Evolutionary conservation across 2,797 vertebrate genomes (phyloP).

Genomic region (Syndactyla subalaris): DNA sequence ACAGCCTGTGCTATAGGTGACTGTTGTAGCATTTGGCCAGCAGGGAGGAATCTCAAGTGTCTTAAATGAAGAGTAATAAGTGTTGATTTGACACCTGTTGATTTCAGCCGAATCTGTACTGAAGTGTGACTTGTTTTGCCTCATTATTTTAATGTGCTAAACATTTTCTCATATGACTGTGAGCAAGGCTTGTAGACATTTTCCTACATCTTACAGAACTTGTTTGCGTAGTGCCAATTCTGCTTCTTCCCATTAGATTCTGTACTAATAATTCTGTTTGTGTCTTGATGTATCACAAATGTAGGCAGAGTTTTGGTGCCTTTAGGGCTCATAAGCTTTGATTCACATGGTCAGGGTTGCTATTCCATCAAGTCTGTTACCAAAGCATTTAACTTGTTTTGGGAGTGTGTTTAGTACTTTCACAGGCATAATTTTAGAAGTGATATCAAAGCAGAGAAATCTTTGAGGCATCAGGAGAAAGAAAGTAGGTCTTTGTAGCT

Average conservation of each 20-base stretch:
- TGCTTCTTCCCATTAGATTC: neutral
- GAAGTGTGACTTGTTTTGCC: neutral
- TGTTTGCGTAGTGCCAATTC: neutral
- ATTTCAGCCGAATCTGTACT: neutral
- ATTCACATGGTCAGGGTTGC: neutral
- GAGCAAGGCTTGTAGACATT: neutral
- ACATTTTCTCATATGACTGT: fast-evolving
- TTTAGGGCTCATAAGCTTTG: neutral
- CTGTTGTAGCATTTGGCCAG: neutral
- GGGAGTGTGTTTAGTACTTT: neutral
- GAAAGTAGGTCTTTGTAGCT: neutral
- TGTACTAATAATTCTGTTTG: neutral
- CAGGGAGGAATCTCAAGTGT: neutral
- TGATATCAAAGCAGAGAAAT: neutral
- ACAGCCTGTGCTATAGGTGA: neutral
- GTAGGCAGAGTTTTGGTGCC: neutral
- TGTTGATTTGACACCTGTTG: neutral
- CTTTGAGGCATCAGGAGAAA: neutral
- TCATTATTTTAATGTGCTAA: neutral
- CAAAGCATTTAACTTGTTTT: neutral
- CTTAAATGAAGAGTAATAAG: neutral
- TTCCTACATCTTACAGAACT: neutral
- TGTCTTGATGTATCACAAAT: neutral
- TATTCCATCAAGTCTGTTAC: neutral
- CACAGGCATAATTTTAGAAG: neutral